Percentiles rank a stretch among this genome's conserved stretches.
Conservation (phyloP, 1,140 invertebrate genomes). For the Ceratoteleas bidentatus region DNA sequence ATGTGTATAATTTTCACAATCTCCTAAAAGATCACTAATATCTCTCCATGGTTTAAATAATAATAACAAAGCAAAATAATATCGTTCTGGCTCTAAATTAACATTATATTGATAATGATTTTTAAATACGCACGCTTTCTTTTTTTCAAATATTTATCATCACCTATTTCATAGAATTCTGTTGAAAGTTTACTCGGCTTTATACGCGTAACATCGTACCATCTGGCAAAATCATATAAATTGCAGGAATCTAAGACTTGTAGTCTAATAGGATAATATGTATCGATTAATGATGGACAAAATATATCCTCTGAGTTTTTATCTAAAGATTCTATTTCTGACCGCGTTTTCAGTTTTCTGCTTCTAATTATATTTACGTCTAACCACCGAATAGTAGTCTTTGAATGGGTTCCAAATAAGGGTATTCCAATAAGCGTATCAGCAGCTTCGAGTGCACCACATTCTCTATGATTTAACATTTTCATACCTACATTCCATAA, state of each 20-base stretch:
- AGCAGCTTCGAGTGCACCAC: slow-evolving; percentile 70
- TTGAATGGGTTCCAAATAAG: background rate
- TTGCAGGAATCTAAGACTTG: background rate
- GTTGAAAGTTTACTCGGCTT: background rate
- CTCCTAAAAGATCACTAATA: background rate
- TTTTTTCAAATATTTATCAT: background rate
- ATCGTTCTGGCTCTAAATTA: slow-evolving; percentile 2
- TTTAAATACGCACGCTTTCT: background rate
- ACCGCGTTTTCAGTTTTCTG: background rate
- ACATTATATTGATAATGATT: slow-evolving; percentile 3
- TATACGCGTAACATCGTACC: background rate
- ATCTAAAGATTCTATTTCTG: background rate
- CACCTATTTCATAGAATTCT: background rate
- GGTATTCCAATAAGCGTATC: slow-evolving; percentile 65
- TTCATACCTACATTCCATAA: slow-evolving; percentile 64
- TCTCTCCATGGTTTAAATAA: slow-evolving; percentile 5
- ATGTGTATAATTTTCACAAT: background rate
- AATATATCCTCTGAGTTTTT: background rate
- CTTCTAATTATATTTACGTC: slow-evolving; percentile 3
- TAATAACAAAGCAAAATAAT: slow-evolving; percentile 1
- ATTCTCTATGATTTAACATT: slow-evolving; percentile 68
- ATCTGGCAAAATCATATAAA: background rate
- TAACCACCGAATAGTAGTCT: slow-evolving; percentile 1
- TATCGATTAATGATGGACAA: slow-evolving; percentile 5
- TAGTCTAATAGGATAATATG: background rate